Percentiles rank a stretch among this genome's conserved stretches.
Evolutionary conservation across 2,113 vertebrate genomes (phyloP).

Genomic region (Chamaea fasciata): DNA sequence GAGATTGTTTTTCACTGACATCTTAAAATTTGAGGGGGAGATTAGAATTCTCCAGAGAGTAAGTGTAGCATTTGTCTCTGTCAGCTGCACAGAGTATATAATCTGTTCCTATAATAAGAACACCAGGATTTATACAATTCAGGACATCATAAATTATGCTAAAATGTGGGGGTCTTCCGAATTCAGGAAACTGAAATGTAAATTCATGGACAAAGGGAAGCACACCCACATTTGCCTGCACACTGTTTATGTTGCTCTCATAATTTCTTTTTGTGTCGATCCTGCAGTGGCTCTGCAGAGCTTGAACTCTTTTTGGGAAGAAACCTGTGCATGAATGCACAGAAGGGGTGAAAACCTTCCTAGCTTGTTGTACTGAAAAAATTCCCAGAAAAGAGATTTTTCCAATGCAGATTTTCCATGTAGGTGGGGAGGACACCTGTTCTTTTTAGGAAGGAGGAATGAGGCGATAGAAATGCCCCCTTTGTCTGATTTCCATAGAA

Average conservation of each 20-base stretch:
- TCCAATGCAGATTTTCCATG: background rate
- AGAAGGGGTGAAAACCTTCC: background rate
- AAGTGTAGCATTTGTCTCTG: constrained; percentile 30
- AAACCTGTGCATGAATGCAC: background rate
- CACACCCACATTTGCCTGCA: background rate
- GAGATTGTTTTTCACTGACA: constrained; percentile 71
- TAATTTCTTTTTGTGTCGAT: background rate
- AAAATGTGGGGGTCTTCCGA: background rate
- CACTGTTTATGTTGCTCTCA: background rate
- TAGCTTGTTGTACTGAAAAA: background rate
- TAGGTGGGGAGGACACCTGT: background rate
- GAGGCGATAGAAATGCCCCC: background rate
- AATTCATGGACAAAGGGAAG: background rate
- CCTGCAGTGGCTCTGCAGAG: background rate
- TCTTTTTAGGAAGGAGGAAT: background rate
- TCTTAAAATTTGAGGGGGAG: constrained; percentile 59
- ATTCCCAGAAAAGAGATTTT: background rate
- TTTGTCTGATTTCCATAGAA: background rate
- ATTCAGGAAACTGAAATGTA: background rate
- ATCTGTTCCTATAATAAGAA: constrained; percentile 33
- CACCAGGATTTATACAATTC: background rate
- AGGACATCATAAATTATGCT: background rate
- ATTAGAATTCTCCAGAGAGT: constrained; percentile 32
- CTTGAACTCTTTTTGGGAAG: background rate
- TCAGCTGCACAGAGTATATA: constrained; percentile 45